These are phyloP conservation scores for Philotrypesis tridentata DNA, from an alignment of 1,140 invertebrate species.

Conservation along the genomic window DNA sequence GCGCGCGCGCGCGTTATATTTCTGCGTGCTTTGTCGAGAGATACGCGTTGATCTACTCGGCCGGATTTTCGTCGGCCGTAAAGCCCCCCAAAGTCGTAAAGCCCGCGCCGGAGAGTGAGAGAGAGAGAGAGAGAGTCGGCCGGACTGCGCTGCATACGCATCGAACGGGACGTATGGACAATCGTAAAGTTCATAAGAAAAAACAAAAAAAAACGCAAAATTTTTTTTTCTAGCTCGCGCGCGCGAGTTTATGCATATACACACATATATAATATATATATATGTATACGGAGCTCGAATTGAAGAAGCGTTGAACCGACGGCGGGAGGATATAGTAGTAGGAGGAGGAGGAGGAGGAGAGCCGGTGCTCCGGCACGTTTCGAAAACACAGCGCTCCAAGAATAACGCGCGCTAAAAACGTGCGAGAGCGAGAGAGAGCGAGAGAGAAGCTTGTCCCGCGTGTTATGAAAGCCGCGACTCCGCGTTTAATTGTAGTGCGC, in stretches of 20 bases:
- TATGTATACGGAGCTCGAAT: too few relatives aligned
- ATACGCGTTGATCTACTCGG: background rate
- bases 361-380: background rate
- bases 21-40: background rate
- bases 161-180: background rate
- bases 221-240: too few relatives aligned
- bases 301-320: background rate
- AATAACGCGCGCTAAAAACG: background rate
- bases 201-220: background rate
- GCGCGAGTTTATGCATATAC: too few relatives aligned
- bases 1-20: background rate
- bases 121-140: too few relatives aligned
- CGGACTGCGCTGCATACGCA: background rate
- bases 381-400: background rate
- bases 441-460: too few relatives aligned
- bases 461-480: background rate
- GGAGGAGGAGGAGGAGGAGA: background rate
- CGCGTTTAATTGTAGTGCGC: background rate
- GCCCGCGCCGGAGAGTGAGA: too few relatives aligned
- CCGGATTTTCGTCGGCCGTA: background rate
- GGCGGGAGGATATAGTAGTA: too few relatives aligned
- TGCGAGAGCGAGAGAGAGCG: too few relatives aligned
- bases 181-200: background rate
- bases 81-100: background rate
- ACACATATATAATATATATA: too few relatives aligned